Evolutionary conservation across 2,113 vertebrate genomes (phyloP), one percentile per base, ranked within the genome.

Genomic region (Etheostoma cragini): DNA sequence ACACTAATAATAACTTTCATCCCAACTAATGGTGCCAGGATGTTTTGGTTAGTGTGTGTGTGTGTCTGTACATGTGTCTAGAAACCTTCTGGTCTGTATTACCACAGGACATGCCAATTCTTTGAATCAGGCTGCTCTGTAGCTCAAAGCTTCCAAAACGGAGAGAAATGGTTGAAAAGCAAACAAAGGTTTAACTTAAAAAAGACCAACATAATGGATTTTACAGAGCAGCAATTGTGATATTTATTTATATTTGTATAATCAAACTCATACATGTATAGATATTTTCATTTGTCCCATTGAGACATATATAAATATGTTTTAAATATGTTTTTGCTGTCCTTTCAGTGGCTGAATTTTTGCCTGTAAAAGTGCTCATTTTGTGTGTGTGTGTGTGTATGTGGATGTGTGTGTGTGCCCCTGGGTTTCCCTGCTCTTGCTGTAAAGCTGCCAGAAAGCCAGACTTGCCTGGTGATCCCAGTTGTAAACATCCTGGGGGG

Each of bases 71-170:
- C 38, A 70, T 74, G 66, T 35, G 62, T 21, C 24, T 70, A 73
- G 72, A 83, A 85, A 76, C 85, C 89, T 87, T 94, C 93, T 94
- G 92, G 87, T 93, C 92, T 90, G 82, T 88, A 94, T 95, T 94
- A 95, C 87, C 93, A 91, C 84, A 87, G 82, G 81, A 92, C 88
- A 92, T 92, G 87, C 88, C 90, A 75, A 50, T 87, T 85, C 84
- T 90, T 92, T 92, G 89, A 94, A 91, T 94, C 88, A 86, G 83
- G 72, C 84, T 22, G 3, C 52, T 73, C 79, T 81, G 68, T 72
- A 76, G 71, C 67, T 83, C 66, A 76, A 83, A 63, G 92, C 94
- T 94, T 95, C 95, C 96, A 93, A 79, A 76, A 82, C 46, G 52
- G 30, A 54, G 38, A 72, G 22, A 14, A 80, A 57, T 22, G 24